Percentiles rank a stretch among this genome's conserved stretches.
phyloP scores from a whole-genome alignment of 2,797 vertebrate species.

The Arrhamphus sclerolepis region DNA sequence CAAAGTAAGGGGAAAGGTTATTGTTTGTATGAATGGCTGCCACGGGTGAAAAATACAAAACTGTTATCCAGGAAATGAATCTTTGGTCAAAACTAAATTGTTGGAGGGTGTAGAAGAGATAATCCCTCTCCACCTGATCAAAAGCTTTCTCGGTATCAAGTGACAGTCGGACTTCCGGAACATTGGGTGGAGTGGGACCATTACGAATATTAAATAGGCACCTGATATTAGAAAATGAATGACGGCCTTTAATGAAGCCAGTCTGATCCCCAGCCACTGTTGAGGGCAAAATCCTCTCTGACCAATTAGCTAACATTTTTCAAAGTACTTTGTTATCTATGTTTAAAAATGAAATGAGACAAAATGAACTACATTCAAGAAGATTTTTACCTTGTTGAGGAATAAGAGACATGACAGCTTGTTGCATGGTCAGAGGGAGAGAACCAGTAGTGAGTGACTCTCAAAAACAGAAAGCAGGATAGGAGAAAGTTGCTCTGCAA shows the following conservation, averaged over 20 bases:
- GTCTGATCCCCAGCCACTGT: not conserved
- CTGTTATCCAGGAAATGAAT: not conserved
- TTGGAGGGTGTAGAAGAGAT: too few relatives aligned
- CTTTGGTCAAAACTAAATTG: not conserved
- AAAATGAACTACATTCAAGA: too few relatives aligned
- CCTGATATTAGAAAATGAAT: not conserved
- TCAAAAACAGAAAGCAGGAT: too few relatives aligned
- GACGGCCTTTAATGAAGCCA: not conserved
- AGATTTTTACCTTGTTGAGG: too few relatives aligned
- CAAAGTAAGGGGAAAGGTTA: not conserved
- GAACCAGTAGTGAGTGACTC: too few relatives aligned
- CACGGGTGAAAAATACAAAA: not conserved
- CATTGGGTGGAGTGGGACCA: not conserved
- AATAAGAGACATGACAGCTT: too few relatives aligned
- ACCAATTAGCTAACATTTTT: too few relatives aligned
- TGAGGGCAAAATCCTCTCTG: not conserved
- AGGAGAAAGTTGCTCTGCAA: too few relatives aligned
- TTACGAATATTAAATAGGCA: not conserved
- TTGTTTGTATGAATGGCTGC: not conserved
- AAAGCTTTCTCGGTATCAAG: not conserved
- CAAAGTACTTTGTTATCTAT: too few relatives aligned
- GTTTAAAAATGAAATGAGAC: too few relatives aligned
- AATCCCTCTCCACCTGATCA: too few relatives aligned
- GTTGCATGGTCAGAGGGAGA: too few relatives aligned
- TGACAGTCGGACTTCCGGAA: not conserved